Evolutionary conservation across 2,888 invertebrate genomes (phyloP).

Genomic region (Limulus polyphemus): DNA sequence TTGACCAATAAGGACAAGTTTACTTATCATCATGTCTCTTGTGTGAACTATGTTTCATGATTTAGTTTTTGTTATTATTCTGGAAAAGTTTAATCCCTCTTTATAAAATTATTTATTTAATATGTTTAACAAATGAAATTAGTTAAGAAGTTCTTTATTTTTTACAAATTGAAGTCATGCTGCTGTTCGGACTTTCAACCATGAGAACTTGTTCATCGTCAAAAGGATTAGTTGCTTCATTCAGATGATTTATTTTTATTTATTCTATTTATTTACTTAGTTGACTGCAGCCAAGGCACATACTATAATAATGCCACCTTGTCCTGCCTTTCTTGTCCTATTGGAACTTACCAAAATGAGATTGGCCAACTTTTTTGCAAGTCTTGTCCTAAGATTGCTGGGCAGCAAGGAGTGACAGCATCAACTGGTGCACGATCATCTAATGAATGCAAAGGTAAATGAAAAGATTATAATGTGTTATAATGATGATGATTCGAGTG

Average conservation of each 20-base stretch:
- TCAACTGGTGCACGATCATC: conserved; percentile 75
- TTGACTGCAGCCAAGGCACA: conserved; percentile 83
- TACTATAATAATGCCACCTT: conserved; percentile 58
- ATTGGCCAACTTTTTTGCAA: conserved; percentile 78
- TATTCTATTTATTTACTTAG: conserved; percentile 31
- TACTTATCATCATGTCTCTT: too few species aligned
- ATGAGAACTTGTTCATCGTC: not conserved
- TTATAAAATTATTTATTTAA: too few species aligned
- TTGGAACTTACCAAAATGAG: conserved; percentile 87
- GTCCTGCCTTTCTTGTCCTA: conserved; percentile 66
- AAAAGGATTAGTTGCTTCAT: not conserved
- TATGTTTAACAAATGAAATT: too few species aligned
- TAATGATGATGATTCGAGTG: too few species aligned
- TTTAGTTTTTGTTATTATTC: too few species aligned
- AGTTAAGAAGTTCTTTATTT: too few species aligned
- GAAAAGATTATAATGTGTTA: too few species aligned
- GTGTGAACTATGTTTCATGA: too few species aligned
- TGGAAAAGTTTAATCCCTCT: too few species aligned
- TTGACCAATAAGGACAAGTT: too few species aligned
- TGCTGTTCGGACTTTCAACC: not conserved
- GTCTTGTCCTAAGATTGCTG: conserved; percentile 76
- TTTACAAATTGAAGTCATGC: too few species aligned
- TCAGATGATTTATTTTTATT: too few species aligned
- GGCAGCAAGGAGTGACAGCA: conserved; percentile 73
- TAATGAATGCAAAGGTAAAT: conserved; percentile 58